Conservation (phyloP, 2,797 vertebrate species). For the Lepus townsendii region DNA sequence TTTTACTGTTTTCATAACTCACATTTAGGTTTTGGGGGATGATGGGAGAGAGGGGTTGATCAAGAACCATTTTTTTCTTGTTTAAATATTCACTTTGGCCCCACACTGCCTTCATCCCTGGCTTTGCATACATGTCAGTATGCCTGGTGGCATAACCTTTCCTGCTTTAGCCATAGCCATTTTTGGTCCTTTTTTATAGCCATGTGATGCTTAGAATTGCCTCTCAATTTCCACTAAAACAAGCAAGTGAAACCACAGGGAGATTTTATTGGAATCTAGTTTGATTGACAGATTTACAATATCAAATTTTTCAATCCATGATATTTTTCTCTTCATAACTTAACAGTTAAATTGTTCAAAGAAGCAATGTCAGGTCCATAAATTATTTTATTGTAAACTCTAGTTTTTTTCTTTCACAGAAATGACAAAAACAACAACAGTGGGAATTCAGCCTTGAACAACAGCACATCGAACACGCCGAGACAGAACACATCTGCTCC, state of each 20-base stretch:
- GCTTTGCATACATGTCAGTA: neutral
- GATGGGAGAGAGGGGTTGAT: neutral
- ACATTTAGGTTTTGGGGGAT: neutral
- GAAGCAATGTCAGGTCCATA: neutral
- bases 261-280: neutral
- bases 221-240: neutral
- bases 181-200: neutral
- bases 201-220: neutral
- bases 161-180: neutral
- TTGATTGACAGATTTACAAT: neutral
- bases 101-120: neutral
- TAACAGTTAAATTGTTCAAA: neutral
- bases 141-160: neutral
- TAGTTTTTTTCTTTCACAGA: constrained; percentile 87
- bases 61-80: neutral
- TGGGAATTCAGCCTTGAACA: constrained; percentile 87
- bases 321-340: neutral
- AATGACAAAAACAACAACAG: constrained; percentile 92
- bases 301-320: neutral
- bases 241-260: neutral
- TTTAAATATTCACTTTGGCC: neutral
- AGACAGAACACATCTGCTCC: constrained; percentile 86
- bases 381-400: constrained; percentile 34
- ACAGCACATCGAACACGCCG: constrained; percentile 82
- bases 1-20: constrained; percentile 24